phyloP scores from a whole-genome alignment of 64 coral and sea anemone species.

The Hydrozoanthus tunicans region DNA sequence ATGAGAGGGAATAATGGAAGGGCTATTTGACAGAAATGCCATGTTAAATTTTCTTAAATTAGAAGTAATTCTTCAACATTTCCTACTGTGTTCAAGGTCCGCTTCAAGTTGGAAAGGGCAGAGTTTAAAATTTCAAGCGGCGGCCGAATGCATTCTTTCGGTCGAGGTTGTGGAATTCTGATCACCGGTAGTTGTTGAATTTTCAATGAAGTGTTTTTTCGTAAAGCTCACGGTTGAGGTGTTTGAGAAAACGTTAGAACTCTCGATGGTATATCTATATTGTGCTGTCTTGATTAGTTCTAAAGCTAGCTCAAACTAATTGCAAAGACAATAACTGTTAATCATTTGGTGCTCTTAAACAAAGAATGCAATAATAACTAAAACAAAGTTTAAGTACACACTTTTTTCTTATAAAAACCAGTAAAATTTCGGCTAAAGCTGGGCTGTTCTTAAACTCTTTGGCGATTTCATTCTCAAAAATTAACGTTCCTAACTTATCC shows the following conservation, averaged over 20 bases:
- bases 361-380: no score
- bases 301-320: not conserved
- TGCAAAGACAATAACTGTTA: not conserved
- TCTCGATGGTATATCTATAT: not conserved
- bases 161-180: not conserved
- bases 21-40: no score
- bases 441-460: no score
- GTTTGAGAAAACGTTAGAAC: not conserved
- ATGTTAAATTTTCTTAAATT: no score
- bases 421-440: no score
- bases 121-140: not conserved
- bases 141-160: not conserved
- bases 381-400: no score
- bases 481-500: no score
- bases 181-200: not conserved
- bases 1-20: no score
- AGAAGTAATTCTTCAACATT: not conserved
- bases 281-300: not conserved
- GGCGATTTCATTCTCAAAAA: no score
- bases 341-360: no score
- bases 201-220: not conserved
- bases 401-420: no score
- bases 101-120: not conserved
- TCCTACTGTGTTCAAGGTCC: not conserved
- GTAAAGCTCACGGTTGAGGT: not conserved